These are phyloP conservation scores for Apus apus DNA, from an alignment of 2,113 vertebrate species.

Conservation along the genomic window DNA sequence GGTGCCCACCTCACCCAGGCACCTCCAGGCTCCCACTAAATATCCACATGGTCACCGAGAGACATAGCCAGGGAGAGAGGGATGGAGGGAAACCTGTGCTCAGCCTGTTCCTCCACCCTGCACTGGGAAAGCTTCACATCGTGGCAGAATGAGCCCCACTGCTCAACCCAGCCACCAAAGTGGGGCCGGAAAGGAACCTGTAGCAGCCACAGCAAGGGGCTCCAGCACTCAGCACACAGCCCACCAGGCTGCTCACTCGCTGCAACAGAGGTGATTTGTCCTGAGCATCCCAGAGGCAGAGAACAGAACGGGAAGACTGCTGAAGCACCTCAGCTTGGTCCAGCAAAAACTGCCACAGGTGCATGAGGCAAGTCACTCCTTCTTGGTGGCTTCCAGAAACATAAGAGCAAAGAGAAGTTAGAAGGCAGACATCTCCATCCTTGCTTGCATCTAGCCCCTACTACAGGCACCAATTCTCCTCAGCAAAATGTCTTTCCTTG, in stretches of 20 bases:
- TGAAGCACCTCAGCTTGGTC: not conserved
- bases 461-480: not conserved
- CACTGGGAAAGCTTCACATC: not conserved
- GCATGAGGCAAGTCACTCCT: not conserved
- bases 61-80: rapidly evolving
- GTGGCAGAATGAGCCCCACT: not conserved
- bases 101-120: not conserved
- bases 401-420: not conserved
- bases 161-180: not conserved
- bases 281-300: not conserved
- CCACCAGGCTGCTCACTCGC: not conserved
- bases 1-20: too few relatives aligned
- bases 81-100: not conserved
- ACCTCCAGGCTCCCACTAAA: not conserved
- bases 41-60: not conserved
- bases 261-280: not conserved
- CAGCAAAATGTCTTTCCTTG: not conserved
- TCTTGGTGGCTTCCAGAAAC: not conserved
- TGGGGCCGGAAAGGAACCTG: not conserved
- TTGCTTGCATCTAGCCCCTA: not conserved
- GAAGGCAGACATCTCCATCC: not conserved
- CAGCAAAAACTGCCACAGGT: not conserved
- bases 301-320: not conserved
- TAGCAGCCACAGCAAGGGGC: not conserved
- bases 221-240: not conserved